Conservation (phyloP, 2,113 vertebrate genomes). For the Stictonetta naevosa region DNA sequence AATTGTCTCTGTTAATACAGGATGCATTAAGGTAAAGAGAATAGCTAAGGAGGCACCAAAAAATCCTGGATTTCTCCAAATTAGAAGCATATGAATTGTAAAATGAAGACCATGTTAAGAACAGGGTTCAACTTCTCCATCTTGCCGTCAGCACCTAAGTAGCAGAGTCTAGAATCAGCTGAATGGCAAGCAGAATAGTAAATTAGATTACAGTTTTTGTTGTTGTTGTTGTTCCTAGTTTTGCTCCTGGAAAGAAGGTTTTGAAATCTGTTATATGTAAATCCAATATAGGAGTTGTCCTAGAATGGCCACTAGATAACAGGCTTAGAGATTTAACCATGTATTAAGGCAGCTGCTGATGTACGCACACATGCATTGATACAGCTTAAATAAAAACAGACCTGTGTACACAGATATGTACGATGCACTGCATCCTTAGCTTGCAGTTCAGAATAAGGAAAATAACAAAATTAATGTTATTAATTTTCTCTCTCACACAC, state of each 20-base stretch:
- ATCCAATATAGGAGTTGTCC: not conserved
- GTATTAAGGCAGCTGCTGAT: not conserved
- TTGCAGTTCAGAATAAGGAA: not conserved
- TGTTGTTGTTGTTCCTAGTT: not conserved
- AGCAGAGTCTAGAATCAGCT: not conserved
- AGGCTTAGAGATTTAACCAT: not conserved
- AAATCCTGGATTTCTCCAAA: not conserved
- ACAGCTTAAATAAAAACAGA: not conserved
- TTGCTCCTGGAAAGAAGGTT: not conserved
- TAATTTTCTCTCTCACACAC: not conserved
- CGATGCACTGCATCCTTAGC: not conserved
- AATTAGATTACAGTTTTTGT: not conserved
- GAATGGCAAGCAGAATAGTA: fast-evolving
- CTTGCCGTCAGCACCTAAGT: not conserved
- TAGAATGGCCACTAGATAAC: not conserved
- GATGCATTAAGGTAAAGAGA: not conserved
- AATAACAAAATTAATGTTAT: not conserved
- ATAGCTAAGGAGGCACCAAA: not conserved
- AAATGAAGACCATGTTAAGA: not conserved
- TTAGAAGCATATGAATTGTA: not conserved
- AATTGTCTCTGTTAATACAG: not conserved
- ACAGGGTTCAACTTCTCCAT: not conserved
- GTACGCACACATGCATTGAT: not conserved
- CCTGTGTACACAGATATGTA: not conserved
- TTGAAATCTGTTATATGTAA: not conserved